These are phyloP conservation scores for Eriocheir sinensis DNA, from an alignment of 1,140 invertebrate genomes.

Conservation along the genomic window DNA sequence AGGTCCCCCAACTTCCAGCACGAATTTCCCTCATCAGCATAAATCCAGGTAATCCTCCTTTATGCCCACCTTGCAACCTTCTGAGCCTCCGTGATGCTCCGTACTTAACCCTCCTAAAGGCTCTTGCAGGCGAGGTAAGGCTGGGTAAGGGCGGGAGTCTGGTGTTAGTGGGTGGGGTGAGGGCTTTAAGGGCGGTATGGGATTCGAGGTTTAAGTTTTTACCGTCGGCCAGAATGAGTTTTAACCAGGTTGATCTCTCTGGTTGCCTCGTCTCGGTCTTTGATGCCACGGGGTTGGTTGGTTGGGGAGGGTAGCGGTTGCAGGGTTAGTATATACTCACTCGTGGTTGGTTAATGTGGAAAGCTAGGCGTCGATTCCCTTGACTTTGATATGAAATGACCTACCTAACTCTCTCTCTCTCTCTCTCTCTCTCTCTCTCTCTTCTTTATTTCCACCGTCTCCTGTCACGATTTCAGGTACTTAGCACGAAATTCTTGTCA, in stretches of 20 bases:
- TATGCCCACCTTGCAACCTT: not conserved
- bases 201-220: not conserved
- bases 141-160: no score
- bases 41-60: not conserved
- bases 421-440: not conserved
- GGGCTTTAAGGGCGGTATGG: no score
- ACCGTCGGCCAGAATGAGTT: not conserved
- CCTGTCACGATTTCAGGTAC: no score
- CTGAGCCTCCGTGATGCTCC: not conserved
- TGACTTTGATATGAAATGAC: not conserved
- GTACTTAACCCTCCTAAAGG: not conserved
- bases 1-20: not conserved
- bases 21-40: constrained; percentile 23
- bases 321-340: no score
- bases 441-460: no score
- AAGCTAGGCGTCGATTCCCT: no score
- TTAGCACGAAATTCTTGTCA: no score
- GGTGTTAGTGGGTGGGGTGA: no score
- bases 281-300: no score
- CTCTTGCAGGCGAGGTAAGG: not conserved
- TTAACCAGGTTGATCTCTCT: not conserved
- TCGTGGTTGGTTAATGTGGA: no score
- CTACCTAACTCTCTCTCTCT: not conserved
- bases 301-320: no score
- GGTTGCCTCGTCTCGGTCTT: not conserved